These are phyloP conservation scores for Semaprochilodus insignis DNA, from an alignment of 2,797 vertebrate genomes.

Conservation along the genomic window DNA sequence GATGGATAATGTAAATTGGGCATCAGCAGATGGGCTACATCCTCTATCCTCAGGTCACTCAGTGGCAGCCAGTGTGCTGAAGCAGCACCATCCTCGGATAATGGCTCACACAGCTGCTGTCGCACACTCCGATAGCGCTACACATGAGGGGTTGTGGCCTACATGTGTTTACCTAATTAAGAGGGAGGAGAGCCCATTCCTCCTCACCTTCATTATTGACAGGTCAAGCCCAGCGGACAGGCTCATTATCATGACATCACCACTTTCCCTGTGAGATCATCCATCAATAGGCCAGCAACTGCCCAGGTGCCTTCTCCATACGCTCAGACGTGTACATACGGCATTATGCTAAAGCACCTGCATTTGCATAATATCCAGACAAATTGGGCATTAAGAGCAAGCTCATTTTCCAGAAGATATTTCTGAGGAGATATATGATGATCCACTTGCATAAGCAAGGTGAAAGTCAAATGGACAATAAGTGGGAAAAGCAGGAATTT, in stretches of 20 bases:
- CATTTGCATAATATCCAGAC: no score
- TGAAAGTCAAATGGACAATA: no score
- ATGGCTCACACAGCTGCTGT: neutral
- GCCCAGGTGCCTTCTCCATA: no score
- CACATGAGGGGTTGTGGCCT: neutral
- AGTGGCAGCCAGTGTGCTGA: neutral
- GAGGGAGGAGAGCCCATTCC: slow-evolving; percentile 21
- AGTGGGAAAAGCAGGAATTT: no score
- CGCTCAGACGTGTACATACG: no score
- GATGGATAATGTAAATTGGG: neutral
- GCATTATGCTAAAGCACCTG: no score
- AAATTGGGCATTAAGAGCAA: no score
- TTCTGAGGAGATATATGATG: no score
- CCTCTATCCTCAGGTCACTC: neutral
- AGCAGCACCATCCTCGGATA: neutral
- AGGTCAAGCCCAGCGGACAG: slow-evolving; percentile 54
- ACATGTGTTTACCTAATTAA: slow-evolving; percentile 37
- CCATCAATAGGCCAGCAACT: slow-evolving; percentile 47
- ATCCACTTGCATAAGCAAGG: no score
- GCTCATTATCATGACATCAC: slow-evolving; percentile 64
- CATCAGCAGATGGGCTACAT: no score
- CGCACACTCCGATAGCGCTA: neutral
- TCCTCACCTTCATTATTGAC: slow-evolving; percentile 37
- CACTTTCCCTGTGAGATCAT: slow-evolving; percentile 40
- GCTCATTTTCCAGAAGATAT: no score